Conservation (phyloP, 2,113 vertebrate species). For the Pluvianellus socialis region DNA sequence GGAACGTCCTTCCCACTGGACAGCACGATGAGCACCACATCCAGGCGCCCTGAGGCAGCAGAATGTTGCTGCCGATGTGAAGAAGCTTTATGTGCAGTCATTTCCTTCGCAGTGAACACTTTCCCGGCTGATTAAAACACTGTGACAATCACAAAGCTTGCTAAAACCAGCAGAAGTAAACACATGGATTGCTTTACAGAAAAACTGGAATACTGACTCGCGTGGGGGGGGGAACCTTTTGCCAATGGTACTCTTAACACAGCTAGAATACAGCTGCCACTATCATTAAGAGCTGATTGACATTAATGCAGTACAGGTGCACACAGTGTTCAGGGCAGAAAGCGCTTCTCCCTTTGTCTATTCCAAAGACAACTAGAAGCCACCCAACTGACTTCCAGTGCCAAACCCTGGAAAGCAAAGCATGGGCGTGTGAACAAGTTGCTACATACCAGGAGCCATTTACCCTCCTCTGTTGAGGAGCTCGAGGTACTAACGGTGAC, state of each 20-base stretch:
- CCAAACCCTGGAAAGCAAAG: background rate
- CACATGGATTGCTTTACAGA: background rate
- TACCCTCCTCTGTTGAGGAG: background rate
- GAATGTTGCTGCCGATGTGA: background rate
- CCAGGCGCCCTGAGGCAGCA: background rate
- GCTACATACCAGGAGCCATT: background rate
- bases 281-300: background rate
- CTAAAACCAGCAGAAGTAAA: background rate
- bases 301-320: background rate
- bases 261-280: background rate
- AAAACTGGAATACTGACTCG: background rate
- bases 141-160: background rate
- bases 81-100: background rate
- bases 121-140: constrained; percentile 13
- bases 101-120: background rate
- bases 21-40: background rate
- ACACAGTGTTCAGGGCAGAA: background rate
- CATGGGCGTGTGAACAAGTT: accelerated
- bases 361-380: background rate
- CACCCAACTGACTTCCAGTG: background rate
- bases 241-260: background rate
- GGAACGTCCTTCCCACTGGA: background rate
- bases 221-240: background rate
- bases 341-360: background rate
- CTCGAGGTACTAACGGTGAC: accelerated